Conservation (phyloP, 2,113 vertebrate genomes). For the Myiozetetes cayanensis region DNA sequence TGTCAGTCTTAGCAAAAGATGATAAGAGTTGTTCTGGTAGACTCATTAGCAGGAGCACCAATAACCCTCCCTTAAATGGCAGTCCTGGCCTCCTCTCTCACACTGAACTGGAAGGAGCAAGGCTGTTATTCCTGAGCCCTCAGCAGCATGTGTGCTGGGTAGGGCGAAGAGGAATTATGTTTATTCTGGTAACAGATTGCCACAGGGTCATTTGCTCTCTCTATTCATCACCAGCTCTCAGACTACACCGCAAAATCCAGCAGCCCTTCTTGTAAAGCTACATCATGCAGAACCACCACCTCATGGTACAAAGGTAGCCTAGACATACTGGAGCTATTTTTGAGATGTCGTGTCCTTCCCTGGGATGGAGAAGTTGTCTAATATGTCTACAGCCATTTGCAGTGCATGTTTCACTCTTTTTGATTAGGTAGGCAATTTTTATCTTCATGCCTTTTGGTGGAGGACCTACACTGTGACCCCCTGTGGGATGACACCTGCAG, state of each 20-base stretch:
- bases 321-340: not conserved
- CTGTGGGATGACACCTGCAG: not conserved
- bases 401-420: not conserved
- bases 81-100: not conserved
- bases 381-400: not conserved
- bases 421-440: not conserved
- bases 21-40: not conserved
- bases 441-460: not conserved
- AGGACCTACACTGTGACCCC: rapidly evolving
- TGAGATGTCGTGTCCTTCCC: not conserved
- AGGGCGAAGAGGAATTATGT: not conserved
- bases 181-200: not conserved
- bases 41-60: not conserved
- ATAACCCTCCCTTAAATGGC: not conserved
- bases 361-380: rapidly evolving
- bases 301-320: not conserved
- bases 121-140: not conserved
- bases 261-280: not conserved
- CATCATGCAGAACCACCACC: not conserved
- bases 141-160: rapidly evolving
- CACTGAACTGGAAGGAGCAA: not conserved
- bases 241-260: not conserved
- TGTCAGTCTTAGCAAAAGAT: not conserved
- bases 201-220: not conserved
- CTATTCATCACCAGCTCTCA: not conserved